A percentile compares a stretch with the other conserved stretches of the same genome.
Evolutionary conservation across 2,888 invertebrate genomes (phyloP).

Genomic region (Yponomeuta plumbellus): DNA sequence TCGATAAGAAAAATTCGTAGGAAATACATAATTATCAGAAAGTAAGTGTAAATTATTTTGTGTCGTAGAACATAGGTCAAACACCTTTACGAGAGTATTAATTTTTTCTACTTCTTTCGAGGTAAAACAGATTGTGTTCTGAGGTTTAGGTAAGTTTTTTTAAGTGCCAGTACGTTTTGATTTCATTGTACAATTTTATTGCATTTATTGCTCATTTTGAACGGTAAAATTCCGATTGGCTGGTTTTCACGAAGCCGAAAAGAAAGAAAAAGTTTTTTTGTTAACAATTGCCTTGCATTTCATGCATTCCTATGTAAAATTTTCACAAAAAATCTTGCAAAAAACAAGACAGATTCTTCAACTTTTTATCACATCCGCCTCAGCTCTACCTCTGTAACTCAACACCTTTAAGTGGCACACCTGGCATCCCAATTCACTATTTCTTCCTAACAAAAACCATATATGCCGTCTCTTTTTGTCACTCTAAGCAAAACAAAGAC

Average conservation of each 20-base stretch:
- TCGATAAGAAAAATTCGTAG: background rate
- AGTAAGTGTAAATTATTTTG: background rate
- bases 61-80: too few relatives aligned
- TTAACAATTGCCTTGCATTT: too few relatives aligned
- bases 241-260: too few relatives aligned
- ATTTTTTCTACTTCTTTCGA: too few relatives aligned
- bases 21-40: background rate
- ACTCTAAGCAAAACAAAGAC: background rate
- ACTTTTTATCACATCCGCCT: background rate
- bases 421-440: slow-evolving; percentile 33
- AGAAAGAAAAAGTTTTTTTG: too few relatives aligned
- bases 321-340: background rate
- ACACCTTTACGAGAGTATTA: too few relatives aligned
- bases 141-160: background rate
- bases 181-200: background rate
- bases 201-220: background rate
- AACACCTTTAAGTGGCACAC: slow-evolving; percentile 47
- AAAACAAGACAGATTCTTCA: background rate
- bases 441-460: background rate
- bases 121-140: background rate
- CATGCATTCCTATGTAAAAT: too few relatives aligned
- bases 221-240: background rate
- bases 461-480: background rate
- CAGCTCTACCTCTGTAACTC: slow-evolving; percentile 32
- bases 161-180: background rate